These are phyloP conservation scores for Cisticola juncidis DNA, from an alignment of 2,113 vertebrate genomes.

Conservation along the genomic window DNA sequence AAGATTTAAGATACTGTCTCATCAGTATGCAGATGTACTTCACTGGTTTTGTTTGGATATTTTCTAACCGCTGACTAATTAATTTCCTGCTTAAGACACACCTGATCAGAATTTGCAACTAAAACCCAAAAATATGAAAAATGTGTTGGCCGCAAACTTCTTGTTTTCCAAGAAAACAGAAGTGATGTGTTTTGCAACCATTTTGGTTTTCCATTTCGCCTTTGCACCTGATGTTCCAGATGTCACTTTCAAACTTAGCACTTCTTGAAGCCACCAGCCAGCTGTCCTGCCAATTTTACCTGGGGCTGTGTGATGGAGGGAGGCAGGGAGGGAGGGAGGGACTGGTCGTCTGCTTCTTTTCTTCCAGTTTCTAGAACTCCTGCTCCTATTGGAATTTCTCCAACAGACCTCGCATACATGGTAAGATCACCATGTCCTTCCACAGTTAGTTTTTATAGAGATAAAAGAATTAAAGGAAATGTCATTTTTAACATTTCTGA, in stretches of 20 bases:
- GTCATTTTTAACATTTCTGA: not conserved
- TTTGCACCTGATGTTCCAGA: not conserved
- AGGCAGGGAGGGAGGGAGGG: not conserved
- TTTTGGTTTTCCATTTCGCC: not conserved
- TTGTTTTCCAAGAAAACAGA: not conserved
- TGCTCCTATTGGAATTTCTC: not conserved
- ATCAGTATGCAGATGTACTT: conserved; percentile 34
- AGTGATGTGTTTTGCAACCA: not conserved
- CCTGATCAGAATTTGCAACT: conserved; percentile 2
- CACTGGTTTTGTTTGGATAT: conserved; percentile 9
- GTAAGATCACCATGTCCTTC: not conserved
- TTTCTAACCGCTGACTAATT: conserved; percentile 55
- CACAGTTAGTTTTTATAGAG: not conserved
- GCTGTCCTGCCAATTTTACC: fast-evolving
- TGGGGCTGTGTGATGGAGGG: fast-evolving
- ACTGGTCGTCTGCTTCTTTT: not conserved
- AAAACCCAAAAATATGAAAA: not conserved
- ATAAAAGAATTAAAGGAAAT: not conserved
- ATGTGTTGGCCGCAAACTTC: not conserved
- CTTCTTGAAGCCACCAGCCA: not conserved
- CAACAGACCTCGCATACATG: not conserved
- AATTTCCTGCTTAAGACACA: conserved; percentile 34
- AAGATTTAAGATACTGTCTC: conserved; percentile 3
- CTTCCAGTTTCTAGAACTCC: not conserved
- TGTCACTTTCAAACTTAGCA: not conserved